Percentiles rank a stretch among this genome's conserved stretches.
These are phyloP conservation scores for Anas platyrhynchos DNA, from an alignment of 2,113 vertebrate species.

Conservation along the genomic window DNA sequence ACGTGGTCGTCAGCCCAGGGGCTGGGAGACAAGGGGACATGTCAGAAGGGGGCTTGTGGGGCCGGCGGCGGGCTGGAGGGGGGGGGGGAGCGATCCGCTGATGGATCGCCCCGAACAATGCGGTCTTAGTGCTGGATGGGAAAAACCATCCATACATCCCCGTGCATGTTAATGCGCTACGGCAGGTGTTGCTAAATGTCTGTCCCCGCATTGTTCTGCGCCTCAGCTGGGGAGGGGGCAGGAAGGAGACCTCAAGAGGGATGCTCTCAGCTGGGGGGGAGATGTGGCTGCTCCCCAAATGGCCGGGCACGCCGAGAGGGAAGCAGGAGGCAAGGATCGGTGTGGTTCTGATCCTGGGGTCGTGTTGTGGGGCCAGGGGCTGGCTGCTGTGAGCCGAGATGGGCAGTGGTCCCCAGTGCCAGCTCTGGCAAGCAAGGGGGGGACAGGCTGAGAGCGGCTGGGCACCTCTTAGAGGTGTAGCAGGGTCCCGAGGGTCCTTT, in stretches of 20 bases:
- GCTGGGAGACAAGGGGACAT: conserved; percentile 75
- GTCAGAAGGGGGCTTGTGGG: conserved; percentile 62
- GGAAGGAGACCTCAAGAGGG: neutral
- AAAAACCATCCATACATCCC: conserved; percentile 48
- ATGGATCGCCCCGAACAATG: conserved; percentile 73
- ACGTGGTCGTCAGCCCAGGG: conserved; percentile 76
- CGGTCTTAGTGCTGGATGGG: conserved; percentile 67
- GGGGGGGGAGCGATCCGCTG: conserved; percentile 48
- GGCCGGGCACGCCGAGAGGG: neutral
- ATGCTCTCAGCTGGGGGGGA: neutral
- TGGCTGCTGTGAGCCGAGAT: neutral
- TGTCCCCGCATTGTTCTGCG: conserved; percentile 70
- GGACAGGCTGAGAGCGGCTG: neutral
- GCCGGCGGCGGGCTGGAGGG: neutral
- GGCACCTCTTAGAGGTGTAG: neutral
- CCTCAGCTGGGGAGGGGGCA: conserved; percentile 18
- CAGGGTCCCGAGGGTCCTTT: neutral
- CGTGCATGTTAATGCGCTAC: conserved; percentile 77
- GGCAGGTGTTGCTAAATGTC: conserved; percentile 79
- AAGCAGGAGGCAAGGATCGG: neutral
- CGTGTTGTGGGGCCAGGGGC: neutral
- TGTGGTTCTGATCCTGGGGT: neutral
- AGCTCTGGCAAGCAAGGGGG: neutral
- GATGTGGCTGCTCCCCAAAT: neutral
- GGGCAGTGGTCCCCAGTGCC: neutral